phyloP scores from a whole-genome alignment of 1,140 invertebrate genomes.

The Spodoptera frugiperda region DNA sequence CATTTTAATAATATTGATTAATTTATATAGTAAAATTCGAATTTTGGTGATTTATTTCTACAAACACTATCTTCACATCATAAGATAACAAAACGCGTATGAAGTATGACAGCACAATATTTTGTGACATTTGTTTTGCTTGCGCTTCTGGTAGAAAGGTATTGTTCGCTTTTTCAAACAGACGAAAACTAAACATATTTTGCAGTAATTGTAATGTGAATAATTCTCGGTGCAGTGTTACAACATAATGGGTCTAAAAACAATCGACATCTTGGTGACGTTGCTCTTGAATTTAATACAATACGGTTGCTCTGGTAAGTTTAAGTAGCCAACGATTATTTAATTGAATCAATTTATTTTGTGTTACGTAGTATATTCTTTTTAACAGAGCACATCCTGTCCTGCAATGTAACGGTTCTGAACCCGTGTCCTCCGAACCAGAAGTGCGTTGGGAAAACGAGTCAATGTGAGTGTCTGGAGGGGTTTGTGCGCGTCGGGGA shows the following conservation, averaged over 20 bases:
- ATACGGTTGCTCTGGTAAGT: slow-evolving; percentile 77
- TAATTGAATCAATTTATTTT: slow-evolving; percentile 83
- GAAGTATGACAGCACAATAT: slow-evolving; percentile 57
- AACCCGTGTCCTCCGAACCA: slow-evolving; percentile 66
- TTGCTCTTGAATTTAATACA: slow-evolving; percentile 71
- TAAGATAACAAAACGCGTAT: slow-evolving; percentile 50
- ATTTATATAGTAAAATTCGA: too few species aligned
- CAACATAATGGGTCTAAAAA: slow-evolving; percentile 66
- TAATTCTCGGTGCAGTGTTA: slow-evolving; percentile 46
- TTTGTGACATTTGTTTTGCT: slow-evolving; percentile 67
- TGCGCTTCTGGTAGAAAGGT: slow-evolving; percentile 57
- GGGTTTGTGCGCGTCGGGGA: slow-evolving; percentile 66
- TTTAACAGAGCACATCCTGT: slow-evolving; percentile 84
- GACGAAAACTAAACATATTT: slow-evolving; percentile 59
- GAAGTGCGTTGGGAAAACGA: slow-evolving; percentile 63
- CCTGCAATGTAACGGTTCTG: slow-evolving; percentile 70
- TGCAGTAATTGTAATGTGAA: slow-evolving; percentile 74
- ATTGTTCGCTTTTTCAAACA: slow-evolving; percentile 59
- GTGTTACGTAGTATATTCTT: slow-evolving; percentile 78
- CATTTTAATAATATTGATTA: not conserved
- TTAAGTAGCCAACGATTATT: slow-evolving; percentile 74
- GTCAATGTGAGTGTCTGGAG: slow-evolving; percentile 68
- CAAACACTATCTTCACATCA: not conserved
- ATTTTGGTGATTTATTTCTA: too few species aligned
- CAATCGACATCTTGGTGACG: slow-evolving; percentile 66